Evolutionary conservation across 2,113 vertebrate genomes (phyloP), one percentile per base, ranked within the genome.

Genomic region (Columba janthina): DNA sequence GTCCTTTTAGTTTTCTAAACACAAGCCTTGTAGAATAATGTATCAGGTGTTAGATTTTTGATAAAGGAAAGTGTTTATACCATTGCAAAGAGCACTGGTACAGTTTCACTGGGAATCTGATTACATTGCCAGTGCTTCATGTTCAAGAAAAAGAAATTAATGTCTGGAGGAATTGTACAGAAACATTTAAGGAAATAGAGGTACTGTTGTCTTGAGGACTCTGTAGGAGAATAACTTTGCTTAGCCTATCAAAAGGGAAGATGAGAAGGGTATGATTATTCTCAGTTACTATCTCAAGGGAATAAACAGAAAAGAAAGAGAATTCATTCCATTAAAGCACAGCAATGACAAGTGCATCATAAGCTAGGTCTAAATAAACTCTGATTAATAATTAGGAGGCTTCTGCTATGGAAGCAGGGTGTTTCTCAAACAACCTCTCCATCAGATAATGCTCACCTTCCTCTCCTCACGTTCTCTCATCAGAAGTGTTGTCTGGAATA

Each of bases 51-150:
- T 77, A 75, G 5, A 15, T 42, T 91, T 90, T 70, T 85, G 17
- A 11, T 62, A 70, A 25, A 74, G 8, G n/a, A 14, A 77, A 36
- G 11, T 17, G 11, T 54, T 94, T 46, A 38, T 70, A 54, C 17
- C 20, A 38, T 58, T 83, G 40, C 15, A 32, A 51, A 89, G 56
- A 76, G 38, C 32, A 38, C 15, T 29, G 32, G 9, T 69, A 36
- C 9, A 50, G 46, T 79, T 78, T 82, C n/a, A 15, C 28, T 57
- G 38, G 28, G 28, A 72, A 36, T 75, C 18, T 20, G 62, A 70
- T 17, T 54, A 20, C 1, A 1, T 50, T 93, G 85, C 29, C 50
- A 75, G 31, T 70, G 17, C 10, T 8, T 6, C 0, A 0, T 10
- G 12, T 83, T 92, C 25, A 66, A 69, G 54, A 74, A 72, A 73